Conservation (phyloP, 2,888 invertebrate species). For the Cerastoderma edule region DNA sequence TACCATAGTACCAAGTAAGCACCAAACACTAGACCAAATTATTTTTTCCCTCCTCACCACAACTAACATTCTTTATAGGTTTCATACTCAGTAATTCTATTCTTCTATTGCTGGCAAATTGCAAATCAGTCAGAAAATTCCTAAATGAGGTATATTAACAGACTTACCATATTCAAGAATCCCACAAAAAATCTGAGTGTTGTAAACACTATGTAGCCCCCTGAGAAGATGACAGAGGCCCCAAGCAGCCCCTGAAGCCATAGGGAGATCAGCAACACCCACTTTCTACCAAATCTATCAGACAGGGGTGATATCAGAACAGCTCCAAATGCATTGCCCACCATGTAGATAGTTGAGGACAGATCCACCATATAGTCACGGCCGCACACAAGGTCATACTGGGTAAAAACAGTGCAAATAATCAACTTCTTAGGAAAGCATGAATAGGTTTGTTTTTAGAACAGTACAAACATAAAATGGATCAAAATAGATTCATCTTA, state of each 20-base stretch:
- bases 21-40: no score
- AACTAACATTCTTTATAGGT: no score
- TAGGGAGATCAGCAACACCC: slow-evolving; percentile 67
- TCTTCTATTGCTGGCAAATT: no score
- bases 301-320: slow-evolving; percentile 71
- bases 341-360: slow-evolving; percentile 77
- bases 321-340: slow-evolving; percentile 73
- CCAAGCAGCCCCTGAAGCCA: slow-evolving; percentile 70
- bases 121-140: no score
- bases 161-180: slow-evolving; percentile 75
- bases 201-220: slow-evolving; percentile 67
- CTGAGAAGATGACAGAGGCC: slow-evolving; percentile 64
- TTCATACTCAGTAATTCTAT: no score
- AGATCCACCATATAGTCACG: slow-evolving; percentile 72
- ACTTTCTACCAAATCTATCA: slow-evolving; percentile 75
- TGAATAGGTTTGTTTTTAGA: neutral
- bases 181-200: slow-evolving; percentile 73
- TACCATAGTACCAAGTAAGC: no score
- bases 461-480: no score
- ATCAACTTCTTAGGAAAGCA: neutral
- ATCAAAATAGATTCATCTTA: neutral
- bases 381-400: slow-evolving; percentile 79
- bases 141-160: no score
- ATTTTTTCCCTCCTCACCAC: no score
- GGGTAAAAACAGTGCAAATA: slow-evolving; percentile 45